These are phyloP conservation scores for Desoria tigrina DNA, from an alignment of 2,888 invertebrate genomes.

Conservation along the genomic window DNA sequence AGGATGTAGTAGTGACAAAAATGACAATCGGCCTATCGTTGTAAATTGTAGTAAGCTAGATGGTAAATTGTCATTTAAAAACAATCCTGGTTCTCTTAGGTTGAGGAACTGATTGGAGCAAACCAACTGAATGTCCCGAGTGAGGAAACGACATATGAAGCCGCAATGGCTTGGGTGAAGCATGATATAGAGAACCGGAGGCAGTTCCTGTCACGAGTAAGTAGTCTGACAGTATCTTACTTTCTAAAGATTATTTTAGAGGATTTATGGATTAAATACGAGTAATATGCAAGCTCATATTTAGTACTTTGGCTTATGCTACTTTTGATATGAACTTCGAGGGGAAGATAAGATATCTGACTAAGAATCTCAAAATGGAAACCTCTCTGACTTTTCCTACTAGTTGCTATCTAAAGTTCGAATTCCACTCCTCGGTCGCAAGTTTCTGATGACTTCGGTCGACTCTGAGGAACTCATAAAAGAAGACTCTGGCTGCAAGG, in stretches of 20 bases:
- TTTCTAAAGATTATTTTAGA: no score
- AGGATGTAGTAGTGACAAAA: no score
- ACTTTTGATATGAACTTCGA: no score
- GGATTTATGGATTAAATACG: no score
- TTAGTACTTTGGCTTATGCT: no score
- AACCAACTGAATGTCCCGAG: slow-evolving; percentile 68
- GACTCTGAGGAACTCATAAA: slow-evolving; percentile 67
- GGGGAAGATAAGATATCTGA: no score
- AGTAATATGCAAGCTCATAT: neutral
- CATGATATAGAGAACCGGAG: slow-evolving; percentile 66
- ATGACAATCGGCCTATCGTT: no score
- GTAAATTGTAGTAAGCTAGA: no score
- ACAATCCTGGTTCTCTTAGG: slow-evolving; percentile 57
- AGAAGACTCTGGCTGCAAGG: slow-evolving; percentile 67
- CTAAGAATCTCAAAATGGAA: no score
- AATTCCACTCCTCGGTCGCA: slow-evolving; percentile 66
- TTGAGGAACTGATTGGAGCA: slow-evolving; percentile 68
- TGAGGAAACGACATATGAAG: slow-evolving; percentile 68
- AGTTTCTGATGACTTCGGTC: slow-evolving; percentile 69
- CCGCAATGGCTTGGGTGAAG: slow-evolving; percentile 69
- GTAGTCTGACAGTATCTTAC: slow-evolving; percentile 26
- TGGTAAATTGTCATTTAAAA: no score
- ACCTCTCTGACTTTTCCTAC: slow-evolving; percentile 21
- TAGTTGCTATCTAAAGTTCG: slow-evolving; percentile 68
- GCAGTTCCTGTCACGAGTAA: slow-evolving; percentile 64